These are phyloP conservation scores for Ceratina calcarata DNA, from an alignment of 1,140 invertebrate genomes.

Conservation along the genomic window DNA sequence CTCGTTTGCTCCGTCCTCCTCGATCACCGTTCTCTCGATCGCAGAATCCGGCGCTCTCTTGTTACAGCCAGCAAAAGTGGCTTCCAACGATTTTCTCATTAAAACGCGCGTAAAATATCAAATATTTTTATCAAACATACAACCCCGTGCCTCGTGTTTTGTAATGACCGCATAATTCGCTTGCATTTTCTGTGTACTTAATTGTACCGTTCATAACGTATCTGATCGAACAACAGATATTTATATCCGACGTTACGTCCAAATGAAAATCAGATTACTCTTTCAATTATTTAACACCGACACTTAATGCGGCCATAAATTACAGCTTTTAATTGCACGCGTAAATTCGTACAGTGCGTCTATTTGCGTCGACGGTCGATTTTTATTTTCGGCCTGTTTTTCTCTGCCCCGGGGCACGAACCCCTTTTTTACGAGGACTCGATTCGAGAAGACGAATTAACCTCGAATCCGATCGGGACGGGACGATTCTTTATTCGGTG, in stretches of 20 bases:
- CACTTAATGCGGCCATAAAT: too few relatives aligned
- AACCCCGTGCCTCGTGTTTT: too few relatives aligned
- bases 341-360: too few relatives aligned
- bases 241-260: too few relatives aligned
- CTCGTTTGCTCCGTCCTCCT: slow-evolving; percentile 36
- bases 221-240: too few relatives aligned
- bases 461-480: slow-evolving; percentile 3
- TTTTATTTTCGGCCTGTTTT: slow-evolving; percentile 7
- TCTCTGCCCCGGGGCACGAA: not conserved
- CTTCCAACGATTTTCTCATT: too few relatives aligned
- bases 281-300: too few relatives aligned
- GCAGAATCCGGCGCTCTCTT: slow-evolving; percentile 55
- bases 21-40: slow-evolving; percentile 38
- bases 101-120: too few relatives aligned
- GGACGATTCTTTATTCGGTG: not conserved
- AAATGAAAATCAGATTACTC: too few relatives aligned
- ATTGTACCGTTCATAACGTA: not conserved
- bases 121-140: too few relatives aligned
- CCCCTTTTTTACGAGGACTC: not conserved
- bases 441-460: slow-evolving; percentile 22
- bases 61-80: slow-evolving; percentile 21
- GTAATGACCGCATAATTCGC: not conserved
- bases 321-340: too few relatives aligned
- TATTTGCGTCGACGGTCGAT: not conserved
- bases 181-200: not conserved